Base-by-base conservation (phyloP, 37 sponge, comb jelly and placozoan genomes). In the Hexactinellida sp. region DNA sequence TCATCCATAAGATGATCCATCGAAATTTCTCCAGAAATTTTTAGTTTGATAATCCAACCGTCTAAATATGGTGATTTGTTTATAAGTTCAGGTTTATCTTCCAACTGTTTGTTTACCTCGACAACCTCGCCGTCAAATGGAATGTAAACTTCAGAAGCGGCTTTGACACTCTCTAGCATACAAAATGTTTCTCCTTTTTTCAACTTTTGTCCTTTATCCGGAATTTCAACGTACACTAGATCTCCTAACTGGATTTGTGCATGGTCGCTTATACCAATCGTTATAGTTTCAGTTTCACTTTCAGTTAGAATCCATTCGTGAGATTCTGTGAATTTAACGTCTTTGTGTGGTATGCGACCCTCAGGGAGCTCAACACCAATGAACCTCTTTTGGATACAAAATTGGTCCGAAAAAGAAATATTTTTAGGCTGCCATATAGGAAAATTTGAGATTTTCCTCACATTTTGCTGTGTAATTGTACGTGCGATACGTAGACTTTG, bases 191-290 rank as follows among this genome's bases (percentile, higher is more conserved):
- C 88, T 84, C 30, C 76, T 23, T n/a, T 25, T 63, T 63, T 63
- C 76, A 63, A n/a, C 3, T 10, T 63, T 3, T 1, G 3, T 23
- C 83, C 87, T 0, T 87, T 82, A 32, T 90, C 88, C 0, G 88
- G 88, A 3, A 90, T 36, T 36, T 88, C 86, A 1, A 85, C 86
- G 51, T 85, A 90, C 0, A 90, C 91, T 13, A 85, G 84, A 21
- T 90, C 91, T 9, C 91, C 91, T 34, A 90, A 88, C 36, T 51
- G 39, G 24, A 36, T 41, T 51, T 90, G 90, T 28, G 86, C 86
- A 85, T 86, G 37, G 63, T 86, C 63, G 37, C 86, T 86, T 82
- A 88, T 88, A 1, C 89, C 89, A 10, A 88, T 37, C 7, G 36
- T 86, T 23, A 32, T 37, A 34, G 1, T 76, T n/a, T 38, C 47